phyloP scores from a whole-genome alignment of 1,140 invertebrate genomes.

The Zaprionus lachaisei region DNA sequence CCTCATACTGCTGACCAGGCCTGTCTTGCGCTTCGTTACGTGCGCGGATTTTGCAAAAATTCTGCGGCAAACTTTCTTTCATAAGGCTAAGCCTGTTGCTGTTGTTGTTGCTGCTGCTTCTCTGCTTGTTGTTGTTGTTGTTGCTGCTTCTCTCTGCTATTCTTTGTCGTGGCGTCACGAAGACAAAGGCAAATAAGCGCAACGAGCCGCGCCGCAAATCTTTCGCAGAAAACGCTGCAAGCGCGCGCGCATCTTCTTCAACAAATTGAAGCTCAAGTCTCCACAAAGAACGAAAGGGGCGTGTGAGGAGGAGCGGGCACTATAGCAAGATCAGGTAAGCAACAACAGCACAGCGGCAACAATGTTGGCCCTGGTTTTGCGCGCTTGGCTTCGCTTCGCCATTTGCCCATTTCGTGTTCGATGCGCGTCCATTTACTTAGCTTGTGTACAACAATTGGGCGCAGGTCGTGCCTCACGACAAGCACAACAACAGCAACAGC shows the following conservation, averaged over 20 bases:
- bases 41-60: conserved; percentile 70
- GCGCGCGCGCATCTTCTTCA: conserved; percentile 69
- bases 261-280: conserved; percentile 54
- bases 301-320: background rate
- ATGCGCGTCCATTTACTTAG: conserved; percentile 75
- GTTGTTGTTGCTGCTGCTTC: conserved; percentile 17
- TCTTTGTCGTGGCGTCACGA: conserved; percentile 80
- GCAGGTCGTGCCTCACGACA: conserved; percentile 80
- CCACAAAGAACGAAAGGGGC: background rate
- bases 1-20: background rate
- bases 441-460: conserved; percentile 78
- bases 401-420: conserved; percentile 69
- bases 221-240: conserved; percentile 73
- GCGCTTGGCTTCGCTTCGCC: conserved; percentile 25
- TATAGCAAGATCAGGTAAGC: conserved; percentile 20
- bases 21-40: conserved; percentile 59
- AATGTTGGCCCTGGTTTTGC: conserved; percentile 25
- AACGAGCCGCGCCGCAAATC: conserved; percentile 57
- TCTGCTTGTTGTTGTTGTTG: conserved; percentile 21
- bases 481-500: conserved; percentile 39
- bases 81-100: conserved; percentile 1
- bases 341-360: conserved; percentile 4
- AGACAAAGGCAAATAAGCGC: conserved; percentile 78
- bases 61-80: conserved; percentile 13
- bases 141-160: conserved; percentile 29